These are phyloP conservation scores for Caenorhabditis remanei DNA, from an alignment of 1,140 invertebrate genomes.

Conservation along the genomic window DNA sequence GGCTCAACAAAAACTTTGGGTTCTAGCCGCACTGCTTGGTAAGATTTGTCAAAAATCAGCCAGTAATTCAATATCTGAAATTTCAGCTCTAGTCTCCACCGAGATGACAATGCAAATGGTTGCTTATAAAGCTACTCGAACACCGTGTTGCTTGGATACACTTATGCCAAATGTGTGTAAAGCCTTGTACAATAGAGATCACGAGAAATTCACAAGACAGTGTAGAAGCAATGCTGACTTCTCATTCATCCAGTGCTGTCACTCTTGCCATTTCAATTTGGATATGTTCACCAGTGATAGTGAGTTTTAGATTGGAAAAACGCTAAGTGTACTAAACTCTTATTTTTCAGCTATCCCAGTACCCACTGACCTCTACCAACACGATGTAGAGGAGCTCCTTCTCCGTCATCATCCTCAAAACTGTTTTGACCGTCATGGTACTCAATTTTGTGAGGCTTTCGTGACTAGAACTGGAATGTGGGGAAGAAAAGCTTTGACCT, in stretches of 20 bases:
- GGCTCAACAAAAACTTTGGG: not conserved
- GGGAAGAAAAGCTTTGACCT: conserved; percentile 62
- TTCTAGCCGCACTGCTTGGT: conserved; percentile 8
- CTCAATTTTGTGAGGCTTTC: conserved; percentile 66
- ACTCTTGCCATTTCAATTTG: conserved; percentile 66
- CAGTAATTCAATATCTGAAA: not conserved
- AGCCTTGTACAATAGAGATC: conserved; percentile 63
- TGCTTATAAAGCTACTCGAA: conserved; percentile 63
- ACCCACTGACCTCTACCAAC: conserved; percentile 60
- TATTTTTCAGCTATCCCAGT: conserved; percentile 54
- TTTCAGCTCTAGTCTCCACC: conserved; percentile 29
- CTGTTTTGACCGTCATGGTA: conserved; percentile 67
- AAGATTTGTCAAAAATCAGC: not conserved
- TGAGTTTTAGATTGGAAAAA: not conserved
- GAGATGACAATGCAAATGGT: conserved; percentile 53
- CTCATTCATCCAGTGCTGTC: conserved; percentile 69
- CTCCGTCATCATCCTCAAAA: conserved; percentile 42
- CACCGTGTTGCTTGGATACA: conserved; percentile 69
- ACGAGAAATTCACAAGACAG: conserved; percentile 63
- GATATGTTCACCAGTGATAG: conserved; percentile 61
- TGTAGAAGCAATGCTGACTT: conserved; percentile 68
- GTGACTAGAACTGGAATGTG: conserved; percentile 62
- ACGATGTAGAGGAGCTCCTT: conserved; percentile 62
- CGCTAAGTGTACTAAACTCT: not conserved
- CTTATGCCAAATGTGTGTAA: conserved; percentile 66